A percentile compares a stretch with the other conserved stretches of the same genome.
Evolutionary conservation across 2,888 invertebrate genomes (phyloP).

Genomic region (Tuberolachnus salignus): DNA sequence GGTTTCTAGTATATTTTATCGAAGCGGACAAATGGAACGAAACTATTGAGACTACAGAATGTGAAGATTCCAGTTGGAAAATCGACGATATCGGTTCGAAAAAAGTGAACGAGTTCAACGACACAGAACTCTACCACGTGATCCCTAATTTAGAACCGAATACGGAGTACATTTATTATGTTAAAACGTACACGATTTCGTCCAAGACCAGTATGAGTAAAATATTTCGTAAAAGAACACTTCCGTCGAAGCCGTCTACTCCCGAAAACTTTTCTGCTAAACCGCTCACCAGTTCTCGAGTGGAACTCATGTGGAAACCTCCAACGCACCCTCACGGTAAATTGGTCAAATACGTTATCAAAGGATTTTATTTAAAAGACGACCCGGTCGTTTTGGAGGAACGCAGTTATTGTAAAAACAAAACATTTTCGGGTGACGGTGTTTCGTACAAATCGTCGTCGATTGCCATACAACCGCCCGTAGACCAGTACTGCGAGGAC

Average conservation of each 20-base stretch:
- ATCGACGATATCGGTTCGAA: conserved; percentile 61
- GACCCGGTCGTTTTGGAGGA: conserved; percentile 59
- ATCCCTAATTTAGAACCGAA: conserved; percentile 68
- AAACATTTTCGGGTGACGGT: conserved; percentile 17
- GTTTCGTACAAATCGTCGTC: not conserved
- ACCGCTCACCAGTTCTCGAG: conserved; percentile 63
- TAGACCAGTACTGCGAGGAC: not conserved
- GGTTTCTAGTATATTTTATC: conserved; percentile 56
- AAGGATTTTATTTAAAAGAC: conserved; percentile 61
- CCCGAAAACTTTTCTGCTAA: conserved; percentile 61
- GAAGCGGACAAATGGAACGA: conserved; percentile 45
- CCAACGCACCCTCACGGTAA: conserved; percentile 69
- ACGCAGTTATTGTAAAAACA: conserved; percentile 61
- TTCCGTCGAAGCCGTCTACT: conserved; percentile 63
- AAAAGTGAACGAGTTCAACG: not conserved
- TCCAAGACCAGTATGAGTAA: conserved; percentile 63
- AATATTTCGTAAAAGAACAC: conserved; percentile 65
- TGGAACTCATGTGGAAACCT: conserved; percentile 68
- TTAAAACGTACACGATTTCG: conserved; percentile 70
- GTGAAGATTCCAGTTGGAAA: conserved; percentile 64
- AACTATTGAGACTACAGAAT: conserved; percentile 61
- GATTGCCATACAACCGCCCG: not conserved
- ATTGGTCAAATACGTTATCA: conserved; percentile 66
- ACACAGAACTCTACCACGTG: conserved; percentile 44
- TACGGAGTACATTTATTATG: conserved; percentile 76